phyloP scores from a whole-genome alignment of 2,797 vertebrate species.

The Cuculus canorus region DNA sequence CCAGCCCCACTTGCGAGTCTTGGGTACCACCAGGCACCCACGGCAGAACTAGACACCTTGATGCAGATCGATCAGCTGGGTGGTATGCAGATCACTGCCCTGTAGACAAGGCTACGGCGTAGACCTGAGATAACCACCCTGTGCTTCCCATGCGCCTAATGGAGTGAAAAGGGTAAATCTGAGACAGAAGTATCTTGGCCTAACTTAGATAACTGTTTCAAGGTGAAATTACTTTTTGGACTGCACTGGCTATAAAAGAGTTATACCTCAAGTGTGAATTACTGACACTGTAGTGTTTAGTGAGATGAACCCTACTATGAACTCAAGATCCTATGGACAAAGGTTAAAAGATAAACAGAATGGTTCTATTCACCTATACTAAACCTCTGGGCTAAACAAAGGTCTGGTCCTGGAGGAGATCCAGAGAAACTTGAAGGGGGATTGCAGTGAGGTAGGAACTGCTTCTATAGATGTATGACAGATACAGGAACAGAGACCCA shows the following conservation, averaged over 20 bases:
- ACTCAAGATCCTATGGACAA: not conserved
- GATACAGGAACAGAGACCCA: not conserved
- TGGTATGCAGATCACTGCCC: not conserved
- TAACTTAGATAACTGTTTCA: not conserved
- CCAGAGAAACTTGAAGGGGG: not conserved
- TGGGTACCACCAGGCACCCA: not conserved
- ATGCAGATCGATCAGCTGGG: too few relatives aligned
- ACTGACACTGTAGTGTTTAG: not conserved
- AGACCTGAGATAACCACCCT: not conserved
- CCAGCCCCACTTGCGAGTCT: not conserved
- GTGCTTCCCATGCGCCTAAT: fast-evolving
- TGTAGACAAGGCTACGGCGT: not conserved
- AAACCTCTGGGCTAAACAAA: not conserved
- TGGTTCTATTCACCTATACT: not conserved
- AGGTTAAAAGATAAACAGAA: not conserved
- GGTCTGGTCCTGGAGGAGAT: not conserved
- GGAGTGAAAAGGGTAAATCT: not conserved
- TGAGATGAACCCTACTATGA: not conserved
- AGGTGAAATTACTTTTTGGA: not conserved
- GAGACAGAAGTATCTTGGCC: not conserved
- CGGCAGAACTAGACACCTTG: not conserved
- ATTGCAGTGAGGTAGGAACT: not conserved
- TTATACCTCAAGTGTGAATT: not conserved
- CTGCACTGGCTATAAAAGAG: not conserved
- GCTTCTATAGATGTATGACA: not conserved